Evolutionary conservation across 2,797 vertebrate genomes (phyloP).

Genomic region (Acrocephalus scirpaceus): DNA sequence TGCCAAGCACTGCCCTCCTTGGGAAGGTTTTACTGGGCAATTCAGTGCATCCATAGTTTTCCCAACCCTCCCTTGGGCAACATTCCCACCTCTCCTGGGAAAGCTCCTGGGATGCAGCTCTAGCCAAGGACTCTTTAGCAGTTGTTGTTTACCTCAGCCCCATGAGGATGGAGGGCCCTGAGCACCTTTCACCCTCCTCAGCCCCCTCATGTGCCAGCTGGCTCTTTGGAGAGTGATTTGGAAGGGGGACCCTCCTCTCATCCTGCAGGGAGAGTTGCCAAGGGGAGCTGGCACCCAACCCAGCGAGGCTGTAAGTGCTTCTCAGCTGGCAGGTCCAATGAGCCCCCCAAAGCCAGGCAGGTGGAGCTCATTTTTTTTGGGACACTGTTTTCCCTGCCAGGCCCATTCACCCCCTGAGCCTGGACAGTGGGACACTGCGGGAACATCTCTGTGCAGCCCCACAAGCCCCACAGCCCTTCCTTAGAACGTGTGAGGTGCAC

Average conservation of each 20-base stretch:
- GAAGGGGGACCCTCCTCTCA: neutral
- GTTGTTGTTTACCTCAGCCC: neutral
- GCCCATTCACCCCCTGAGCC: no score
- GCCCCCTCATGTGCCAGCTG: neutral
- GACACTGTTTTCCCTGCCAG: neutral
- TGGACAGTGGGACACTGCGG: no score
- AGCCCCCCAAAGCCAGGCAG: neutral
- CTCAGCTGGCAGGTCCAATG: neutral
- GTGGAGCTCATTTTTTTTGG: rapidly evolving
- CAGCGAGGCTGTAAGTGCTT: neutral
- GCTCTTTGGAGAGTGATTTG: neutral
- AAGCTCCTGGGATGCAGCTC: neutral
- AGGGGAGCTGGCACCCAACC: neutral
- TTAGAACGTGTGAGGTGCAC: rapidly evolving
- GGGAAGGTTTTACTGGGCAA: neutral
- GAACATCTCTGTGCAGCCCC: rapidly evolving
- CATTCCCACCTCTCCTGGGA: neutral
- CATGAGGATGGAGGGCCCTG: neutral
- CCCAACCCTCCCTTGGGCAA: neutral
- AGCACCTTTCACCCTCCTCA: rapidly evolving
- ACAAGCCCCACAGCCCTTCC: neutral
- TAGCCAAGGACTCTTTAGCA: neutral
- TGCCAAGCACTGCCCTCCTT: neutral
- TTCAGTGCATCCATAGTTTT: neutral
- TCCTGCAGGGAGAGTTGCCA: neutral